These are phyloP conservation scores for Eremobia ochroleuca DNA, from an alignment of 2,888 invertebrate genomes.

Conservation along the genomic window DNA sequence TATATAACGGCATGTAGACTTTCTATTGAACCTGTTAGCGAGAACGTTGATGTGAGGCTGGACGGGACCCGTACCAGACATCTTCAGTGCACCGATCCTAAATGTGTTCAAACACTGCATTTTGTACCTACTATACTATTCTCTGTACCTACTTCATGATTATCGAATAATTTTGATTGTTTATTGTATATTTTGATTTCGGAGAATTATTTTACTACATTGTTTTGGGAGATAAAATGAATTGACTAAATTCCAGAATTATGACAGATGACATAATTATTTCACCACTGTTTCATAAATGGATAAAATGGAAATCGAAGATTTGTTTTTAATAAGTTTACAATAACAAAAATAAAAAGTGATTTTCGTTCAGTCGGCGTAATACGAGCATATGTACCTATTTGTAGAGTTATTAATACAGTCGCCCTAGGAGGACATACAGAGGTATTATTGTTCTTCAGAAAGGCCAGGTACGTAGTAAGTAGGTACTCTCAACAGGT, in stretches of 20 bases:
- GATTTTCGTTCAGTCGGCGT: background rate
- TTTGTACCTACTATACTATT: slow-evolving; percentile 30
- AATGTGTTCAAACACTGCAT: slow-evolving; percentile 58
- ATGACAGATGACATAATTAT: slow-evolving; percentile 39
- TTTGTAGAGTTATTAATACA: background rate
- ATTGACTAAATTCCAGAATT: slow-evolving; percentile 8
- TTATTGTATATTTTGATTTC: slow-evolving; percentile 20
- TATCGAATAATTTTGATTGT: slow-evolving; percentile 21
- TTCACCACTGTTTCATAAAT: slow-evolving; percentile 2
- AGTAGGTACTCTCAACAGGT: no score
- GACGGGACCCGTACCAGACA: background rate
- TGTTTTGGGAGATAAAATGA: slow-evolving; percentile 33
- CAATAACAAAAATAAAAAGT: slow-evolving; percentile 1
- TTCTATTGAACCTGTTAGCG: slow-evolving; percentile 68
- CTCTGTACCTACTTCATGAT: slow-evolving; percentile 52
- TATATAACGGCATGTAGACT: slow-evolving; percentile 66
- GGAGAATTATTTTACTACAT: slow-evolving; percentile 41
- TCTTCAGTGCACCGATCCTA: slow-evolving; percentile 17
- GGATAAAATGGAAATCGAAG: background rate
- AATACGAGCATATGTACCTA: background rate
- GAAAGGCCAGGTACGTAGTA: no score
- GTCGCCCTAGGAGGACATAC: no score
- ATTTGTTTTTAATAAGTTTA: background rate
- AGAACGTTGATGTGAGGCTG: slow-evolving; percentile 37
- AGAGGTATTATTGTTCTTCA: no score